Conservation (phyloP, 2,888 invertebrate genomes). For the Ophion ellenae region DNA sequence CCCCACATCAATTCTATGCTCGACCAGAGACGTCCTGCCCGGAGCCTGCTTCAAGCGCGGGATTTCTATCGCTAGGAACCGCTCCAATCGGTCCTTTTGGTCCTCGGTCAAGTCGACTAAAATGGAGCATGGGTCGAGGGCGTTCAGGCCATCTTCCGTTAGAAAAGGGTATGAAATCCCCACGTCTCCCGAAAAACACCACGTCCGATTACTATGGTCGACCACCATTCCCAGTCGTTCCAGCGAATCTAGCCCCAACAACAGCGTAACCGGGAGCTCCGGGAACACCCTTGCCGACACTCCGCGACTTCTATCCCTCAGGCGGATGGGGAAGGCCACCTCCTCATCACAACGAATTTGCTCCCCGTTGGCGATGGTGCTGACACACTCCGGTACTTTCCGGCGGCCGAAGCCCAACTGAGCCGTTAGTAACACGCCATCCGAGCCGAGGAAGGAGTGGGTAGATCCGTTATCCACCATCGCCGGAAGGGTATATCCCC, state of each 20-base stretch:
- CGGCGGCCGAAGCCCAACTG: background rate
- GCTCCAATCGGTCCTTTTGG: background rate
- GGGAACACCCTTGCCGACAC: background rate
- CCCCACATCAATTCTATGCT: slow-evolving; percentile 6
- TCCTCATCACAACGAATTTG: background rate
- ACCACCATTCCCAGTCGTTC: background rate
- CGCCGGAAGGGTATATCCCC: background rate
- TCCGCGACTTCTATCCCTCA: background rate
- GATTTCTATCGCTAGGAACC: background rate
- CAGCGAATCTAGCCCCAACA: background rate
- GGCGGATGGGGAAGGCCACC: background rate
- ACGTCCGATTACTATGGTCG: background rate
- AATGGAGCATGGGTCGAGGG: background rate
- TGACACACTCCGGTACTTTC: background rate
- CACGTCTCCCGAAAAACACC: background rate
- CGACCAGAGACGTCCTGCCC: background rate
- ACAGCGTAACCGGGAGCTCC: background rate
- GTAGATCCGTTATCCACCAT: background rate
- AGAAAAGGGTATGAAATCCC: background rate
- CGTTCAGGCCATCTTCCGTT: background rate
- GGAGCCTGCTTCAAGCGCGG: background rate
- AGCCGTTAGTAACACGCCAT: background rate
- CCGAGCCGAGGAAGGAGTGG: background rate
- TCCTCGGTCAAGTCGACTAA: background rate
- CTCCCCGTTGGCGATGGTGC: slow-evolving; percentile 5